These are phyloP conservation scores for Neotragus pygmaeus DNA, from an alignment of 2,113 vertebrate genomes.

Conservation along the genomic window DNA sequence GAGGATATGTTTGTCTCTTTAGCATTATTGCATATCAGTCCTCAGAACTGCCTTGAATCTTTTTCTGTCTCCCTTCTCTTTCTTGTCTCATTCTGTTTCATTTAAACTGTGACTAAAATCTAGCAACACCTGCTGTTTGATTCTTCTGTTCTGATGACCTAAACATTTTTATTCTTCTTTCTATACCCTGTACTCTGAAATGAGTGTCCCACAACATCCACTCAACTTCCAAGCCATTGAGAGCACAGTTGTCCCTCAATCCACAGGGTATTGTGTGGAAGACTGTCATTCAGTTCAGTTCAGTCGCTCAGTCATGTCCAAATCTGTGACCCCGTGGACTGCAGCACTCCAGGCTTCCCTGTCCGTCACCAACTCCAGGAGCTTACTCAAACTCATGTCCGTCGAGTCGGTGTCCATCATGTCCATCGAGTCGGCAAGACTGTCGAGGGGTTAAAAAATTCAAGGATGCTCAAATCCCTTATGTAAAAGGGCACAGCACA, in stretches of 20 bases:
- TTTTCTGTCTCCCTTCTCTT: neutral
- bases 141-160: neutral
- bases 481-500: neutral
- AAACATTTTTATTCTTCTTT: neutral
- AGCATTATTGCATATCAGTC: neutral
- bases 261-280: neutral
- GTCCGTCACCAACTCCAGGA: neutral
- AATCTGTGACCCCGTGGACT: neutral
- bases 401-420: accelerated
- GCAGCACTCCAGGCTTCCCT: neutral
- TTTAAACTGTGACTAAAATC: neutral
- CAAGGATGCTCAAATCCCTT: neutral
- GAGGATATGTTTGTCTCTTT: neutral
- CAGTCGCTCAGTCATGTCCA: accelerated
- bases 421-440: neutral
- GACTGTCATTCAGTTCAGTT: neutral
- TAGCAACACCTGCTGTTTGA: neutral
- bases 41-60: neutral
- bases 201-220: neutral
- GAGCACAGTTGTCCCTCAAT: neutral
- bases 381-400: neutral
- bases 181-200: neutral
- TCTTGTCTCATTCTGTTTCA: neutral
- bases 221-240: neutral
- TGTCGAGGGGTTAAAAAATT: neutral